Base-by-base conservation (phyloP, 2,888 invertebrate species). In the Harpalus rufipes region DNA sequence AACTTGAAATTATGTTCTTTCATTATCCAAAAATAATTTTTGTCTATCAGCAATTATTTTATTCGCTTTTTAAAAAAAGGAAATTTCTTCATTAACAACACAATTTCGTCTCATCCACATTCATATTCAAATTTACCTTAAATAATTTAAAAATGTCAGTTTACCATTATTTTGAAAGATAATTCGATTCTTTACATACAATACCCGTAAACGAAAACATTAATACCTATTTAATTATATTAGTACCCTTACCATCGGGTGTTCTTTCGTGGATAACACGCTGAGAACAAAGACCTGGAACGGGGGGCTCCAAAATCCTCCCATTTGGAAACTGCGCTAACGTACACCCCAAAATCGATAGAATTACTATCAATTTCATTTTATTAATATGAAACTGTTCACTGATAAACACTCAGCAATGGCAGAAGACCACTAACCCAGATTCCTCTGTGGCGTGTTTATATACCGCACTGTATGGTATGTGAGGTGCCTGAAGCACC, bases 281-380 rank as follows among this genome's bases (percentile, higher is more conserved):
- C 90, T 96, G 95, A 14, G 96, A 95, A 89, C 96, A 96, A 65
- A 94, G 92, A 21, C 93, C 92, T 14, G 96, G 96, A 85, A 95
- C 93, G 3, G 97, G 97, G 10, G 96, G 94, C 90, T 96, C 96
- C 88, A 97, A 91, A 89, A 95, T 94, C 87, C 96, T 93, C 41
- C 96, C 96, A 89, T 95, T 95, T 81, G 94, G 94, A 90, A 96
- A 96, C 90, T 96, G 96, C 81, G 94, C 95, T 86, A 91, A 90
- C 81, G 92, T 91, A 87, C 92, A 88, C 85, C 92, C 92, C 85
- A 92, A 88, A 85, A 93, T 88, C 79, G 90, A 90, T 86, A 89
- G 88, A 72, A 92, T 74, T 72, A 91, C 85, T 74, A 89, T 65
- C 74, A 79, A 83, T 72, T 87, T 87, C 89, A 88, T 89, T 86